Conservation (phyloP, 2,113 vertebrate species). For the Gambusia holbrooki region DNA sequence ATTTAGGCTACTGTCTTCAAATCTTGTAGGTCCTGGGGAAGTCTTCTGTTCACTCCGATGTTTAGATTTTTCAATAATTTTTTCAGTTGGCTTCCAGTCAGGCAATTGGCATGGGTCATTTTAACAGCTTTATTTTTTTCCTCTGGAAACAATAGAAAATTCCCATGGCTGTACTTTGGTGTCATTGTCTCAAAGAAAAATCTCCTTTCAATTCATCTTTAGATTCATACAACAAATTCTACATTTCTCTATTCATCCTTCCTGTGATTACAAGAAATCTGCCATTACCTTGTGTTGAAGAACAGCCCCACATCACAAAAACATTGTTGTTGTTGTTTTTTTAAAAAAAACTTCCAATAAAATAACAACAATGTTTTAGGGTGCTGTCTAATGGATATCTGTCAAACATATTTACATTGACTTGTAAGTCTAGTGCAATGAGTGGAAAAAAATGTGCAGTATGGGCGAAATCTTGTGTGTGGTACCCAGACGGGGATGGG, state of each 20-base stretch:
- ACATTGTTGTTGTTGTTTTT: too few relatives aligned
- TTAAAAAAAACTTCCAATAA: too few relatives aligned
- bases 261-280: not conserved
- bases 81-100: not conserved
- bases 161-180: not conserved
- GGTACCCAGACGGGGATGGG: too few relatives aligned
- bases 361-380: not conserved
- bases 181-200: not conserved
- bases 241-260: not conserved
- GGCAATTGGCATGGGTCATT: not conserved
- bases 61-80: not conserved
- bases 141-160: not conserved
- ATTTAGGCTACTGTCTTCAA: too few relatives aligned
- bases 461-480: too few relatives aligned
- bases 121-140: not conserved
- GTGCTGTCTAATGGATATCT: too few relatives aligned
- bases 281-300: not conserved
- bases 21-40: too few relatives aligned
- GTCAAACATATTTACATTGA: too few relatives aligned
- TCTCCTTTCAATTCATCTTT: not conserved
- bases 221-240: too few relatives aligned
- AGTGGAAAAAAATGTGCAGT: too few relatives aligned
- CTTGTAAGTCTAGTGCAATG: too few relatives aligned
- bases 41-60: not conserved
- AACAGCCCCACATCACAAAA: not conserved